phyloP scores from a whole-genome alignment of 2,888 invertebrate genomes.

The Cremastinae sp. region DNA sequence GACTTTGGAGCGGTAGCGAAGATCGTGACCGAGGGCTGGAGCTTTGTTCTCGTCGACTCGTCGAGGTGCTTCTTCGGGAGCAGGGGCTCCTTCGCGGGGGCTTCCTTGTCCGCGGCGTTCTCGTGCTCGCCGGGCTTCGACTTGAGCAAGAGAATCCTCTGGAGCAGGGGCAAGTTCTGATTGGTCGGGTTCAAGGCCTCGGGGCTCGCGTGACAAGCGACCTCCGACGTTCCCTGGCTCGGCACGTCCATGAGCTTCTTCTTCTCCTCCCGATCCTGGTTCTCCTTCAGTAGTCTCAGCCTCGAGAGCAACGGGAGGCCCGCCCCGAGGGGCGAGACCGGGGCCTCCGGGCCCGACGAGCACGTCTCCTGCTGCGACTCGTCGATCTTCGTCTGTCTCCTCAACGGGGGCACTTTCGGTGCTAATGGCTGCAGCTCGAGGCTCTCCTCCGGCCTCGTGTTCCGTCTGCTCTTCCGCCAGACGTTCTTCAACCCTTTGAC shows the following conservation, averaged over 20 bases:
- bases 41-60: constrained; percentile 55
- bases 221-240: constrained; percentile 56
- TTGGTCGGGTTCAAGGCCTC: constrained; percentile 70
- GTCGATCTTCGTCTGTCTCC: constrained; percentile 81
- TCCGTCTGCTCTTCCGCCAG: constrained; percentile 82
- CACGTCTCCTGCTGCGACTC: constrained; percentile 76
- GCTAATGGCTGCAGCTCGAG: constrained; percentile 86
- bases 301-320: constrained; percentile 91
- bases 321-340: constrained; percentile 90
- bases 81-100: constrained; percentile 72
- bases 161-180: constrained; percentile 85
- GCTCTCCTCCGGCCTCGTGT: constrained; percentile 82
- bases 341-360: constrained; percentile 83
- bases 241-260: constrained; percentile 71
- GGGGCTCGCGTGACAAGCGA: constrained; percentile 11
- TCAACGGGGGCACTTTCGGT: constrained; percentile 77
- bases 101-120: constrained; percentile 67
- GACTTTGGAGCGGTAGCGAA: constrained; percentile 39
- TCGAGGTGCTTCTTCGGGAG: constrained; percentile 69
- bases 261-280: constrained; percentile 85
- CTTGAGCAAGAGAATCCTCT: constrained; percentile 88
- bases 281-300: constrained; percentile 90
- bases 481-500: constrained; percentile 87
- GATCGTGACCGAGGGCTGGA: constrained; percentile 36
- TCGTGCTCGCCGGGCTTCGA: constrained; percentile 87